phyloP scores from a whole-genome alignment of 2,113 vertebrate genomes.

The Chaenocephalus aceratus region DNA sequence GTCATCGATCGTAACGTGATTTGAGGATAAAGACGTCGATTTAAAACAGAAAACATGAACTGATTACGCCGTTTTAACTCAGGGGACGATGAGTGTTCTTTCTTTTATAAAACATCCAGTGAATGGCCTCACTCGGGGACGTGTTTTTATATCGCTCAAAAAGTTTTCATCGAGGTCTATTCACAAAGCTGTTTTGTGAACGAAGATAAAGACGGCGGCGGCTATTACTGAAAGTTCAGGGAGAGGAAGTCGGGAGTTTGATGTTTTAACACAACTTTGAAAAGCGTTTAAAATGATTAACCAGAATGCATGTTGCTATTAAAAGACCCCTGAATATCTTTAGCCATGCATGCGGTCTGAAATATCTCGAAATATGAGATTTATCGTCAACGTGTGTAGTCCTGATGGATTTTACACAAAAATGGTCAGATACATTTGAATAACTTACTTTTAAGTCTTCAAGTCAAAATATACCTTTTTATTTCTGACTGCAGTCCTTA shows the following conservation, averaged over 20 bases:
- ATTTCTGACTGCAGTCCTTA: no score
- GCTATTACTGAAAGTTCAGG: background rate
- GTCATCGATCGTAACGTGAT: slow-evolving; percentile 27
- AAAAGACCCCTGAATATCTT: background rate
- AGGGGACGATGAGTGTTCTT: slow-evolving; percentile 6
- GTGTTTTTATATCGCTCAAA: background rate
- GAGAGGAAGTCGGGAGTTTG: no score
- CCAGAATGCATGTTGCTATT: background rate
- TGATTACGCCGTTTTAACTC: background rate
- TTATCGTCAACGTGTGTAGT: background rate
- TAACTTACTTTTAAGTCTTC: background rate
- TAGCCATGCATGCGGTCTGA: background rate
- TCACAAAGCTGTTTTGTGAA: background rate
- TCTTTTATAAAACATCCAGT: background rate
- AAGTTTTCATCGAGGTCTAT: background rate
- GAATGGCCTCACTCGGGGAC: background rate
- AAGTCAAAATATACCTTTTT: no score
- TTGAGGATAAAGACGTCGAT: slow-evolving; percentile 11
- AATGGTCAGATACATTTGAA: background rate
- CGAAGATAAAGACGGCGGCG: background rate
- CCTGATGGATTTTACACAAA: no score
- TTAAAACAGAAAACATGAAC: slow-evolving; percentile 2
- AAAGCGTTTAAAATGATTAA: background rate
- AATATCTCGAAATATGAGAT: background rate
- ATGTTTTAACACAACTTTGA: background rate